phyloP scores from a whole-genome alignment of 2,113 vertebrate genomes.

The Geococcyx californianus region DNA sequence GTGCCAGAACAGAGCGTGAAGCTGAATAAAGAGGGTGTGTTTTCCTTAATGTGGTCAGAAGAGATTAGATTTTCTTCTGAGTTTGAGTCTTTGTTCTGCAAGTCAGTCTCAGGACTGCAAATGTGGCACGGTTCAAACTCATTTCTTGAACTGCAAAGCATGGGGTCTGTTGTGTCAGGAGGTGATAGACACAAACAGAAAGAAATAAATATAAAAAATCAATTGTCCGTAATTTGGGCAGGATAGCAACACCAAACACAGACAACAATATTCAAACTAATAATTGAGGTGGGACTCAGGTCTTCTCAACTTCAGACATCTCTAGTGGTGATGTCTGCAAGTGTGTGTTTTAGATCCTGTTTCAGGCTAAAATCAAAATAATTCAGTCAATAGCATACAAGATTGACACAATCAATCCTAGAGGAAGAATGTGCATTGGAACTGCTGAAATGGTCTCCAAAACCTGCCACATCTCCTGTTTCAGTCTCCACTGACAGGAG shows the following conservation, averaged over 20 bases:
- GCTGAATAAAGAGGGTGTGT: conserved; percentile 9
- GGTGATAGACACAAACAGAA: background rate
- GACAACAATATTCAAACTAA: background rate
- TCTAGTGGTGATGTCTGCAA: background rate
- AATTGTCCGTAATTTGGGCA: background rate
- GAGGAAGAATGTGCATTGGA: background rate
- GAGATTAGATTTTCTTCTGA: background rate
- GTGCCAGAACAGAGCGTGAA: conserved; percentile 56
- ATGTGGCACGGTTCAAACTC: background rate
- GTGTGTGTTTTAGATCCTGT: background rate
- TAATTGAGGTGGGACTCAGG: background rate
- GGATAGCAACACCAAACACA: background rate
- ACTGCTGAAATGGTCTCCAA: background rate
- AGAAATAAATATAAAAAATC: background rate
- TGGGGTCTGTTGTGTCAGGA: background rate
- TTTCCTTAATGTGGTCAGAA: background rate
- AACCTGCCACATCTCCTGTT: background rate
- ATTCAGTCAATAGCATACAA: background rate
- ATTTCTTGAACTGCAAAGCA: background rate
- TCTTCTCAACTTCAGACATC: background rate
- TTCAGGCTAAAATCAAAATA: background rate
- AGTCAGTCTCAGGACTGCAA: background rate
- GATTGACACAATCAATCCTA: background rate
- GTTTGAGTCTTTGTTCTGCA: background rate
- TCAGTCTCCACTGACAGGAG: background rate